Percentiles rank a stretch among this genome's conserved stretches.
phyloP scores from a whole-genome alignment of 2,888 invertebrate genomes.

The Tipula lateralis region DNA sequence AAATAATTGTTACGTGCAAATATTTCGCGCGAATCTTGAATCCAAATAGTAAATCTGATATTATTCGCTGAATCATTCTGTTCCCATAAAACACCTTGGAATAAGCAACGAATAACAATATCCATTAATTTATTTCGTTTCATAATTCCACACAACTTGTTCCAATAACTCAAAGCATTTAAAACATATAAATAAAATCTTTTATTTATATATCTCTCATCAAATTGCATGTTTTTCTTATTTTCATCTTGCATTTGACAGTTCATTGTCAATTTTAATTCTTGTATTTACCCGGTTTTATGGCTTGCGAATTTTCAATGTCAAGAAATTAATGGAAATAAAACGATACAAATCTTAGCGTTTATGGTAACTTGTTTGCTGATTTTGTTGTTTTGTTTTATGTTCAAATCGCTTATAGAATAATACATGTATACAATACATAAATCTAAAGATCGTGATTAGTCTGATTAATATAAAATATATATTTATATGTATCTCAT shows the following conservation, averaged over 20 bases:
- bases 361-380: conserved; percentile 24
- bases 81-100: conserved; percentile 1
- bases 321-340: conserved; percentile 11
- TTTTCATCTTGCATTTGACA: conserved; percentile 24
- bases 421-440: not conserved
- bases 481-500: not conserved
- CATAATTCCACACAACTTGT: not conserved
- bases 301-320: conserved; percentile 1
- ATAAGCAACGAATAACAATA: not conserved
- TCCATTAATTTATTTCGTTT: not conserved
- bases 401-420: not conserved
- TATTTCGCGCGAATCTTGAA: not conserved
- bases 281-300: not conserved
- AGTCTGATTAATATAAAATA: conserved; percentile 2
- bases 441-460: not conserved
- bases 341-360: conserved; percentile 9
- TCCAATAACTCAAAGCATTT: not conserved
- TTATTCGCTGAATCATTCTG: not conserved
- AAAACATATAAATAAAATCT: not conserved
- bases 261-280: conserved; percentile 11
- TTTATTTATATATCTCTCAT: not conserved
- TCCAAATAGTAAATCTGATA: not conserved
- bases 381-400: not conserved
- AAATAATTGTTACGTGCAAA: not conserved
- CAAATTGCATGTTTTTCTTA: conserved; percentile 11